phyloP scores from a whole-genome alignment of 2,888 invertebrate species.

The Latrodectus elegans region DNA sequence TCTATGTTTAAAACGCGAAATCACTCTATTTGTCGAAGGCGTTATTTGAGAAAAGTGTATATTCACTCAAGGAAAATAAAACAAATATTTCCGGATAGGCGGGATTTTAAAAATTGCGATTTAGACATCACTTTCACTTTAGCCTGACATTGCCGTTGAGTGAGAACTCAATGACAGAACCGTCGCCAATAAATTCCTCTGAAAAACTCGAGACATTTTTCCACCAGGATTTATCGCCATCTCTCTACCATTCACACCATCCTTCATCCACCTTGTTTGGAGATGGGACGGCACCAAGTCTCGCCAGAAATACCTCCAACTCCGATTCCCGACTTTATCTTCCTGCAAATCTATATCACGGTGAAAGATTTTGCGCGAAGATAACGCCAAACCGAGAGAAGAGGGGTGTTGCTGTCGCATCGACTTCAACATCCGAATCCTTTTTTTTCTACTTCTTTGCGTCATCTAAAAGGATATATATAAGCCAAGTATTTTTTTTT shows the following conservation, averaged over 20 bases:
- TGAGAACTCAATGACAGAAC: conserved; percentile 1
- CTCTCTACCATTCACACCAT: neutral
- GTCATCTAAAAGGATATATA: too few relatives aligned
- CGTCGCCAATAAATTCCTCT: neutral
- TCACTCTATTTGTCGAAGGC: too few relatives aligned
- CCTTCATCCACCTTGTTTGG: neutral
- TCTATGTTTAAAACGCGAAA: too few relatives aligned
- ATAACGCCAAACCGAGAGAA: neutral
- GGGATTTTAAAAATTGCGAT: too few relatives aligned
- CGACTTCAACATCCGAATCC: conserved; percentile 10
- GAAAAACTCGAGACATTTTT: neutral
- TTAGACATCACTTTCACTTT: too few relatives aligned
- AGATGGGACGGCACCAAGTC: neutral
- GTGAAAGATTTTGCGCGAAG: neutral
- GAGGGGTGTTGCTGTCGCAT: neutral
- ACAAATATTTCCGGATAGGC: too few relatives aligned
- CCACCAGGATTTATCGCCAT: neutral
- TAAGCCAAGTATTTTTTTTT: too few relatives aligned
- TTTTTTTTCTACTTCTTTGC: too few relatives aligned
- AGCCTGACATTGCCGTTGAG: neutral
- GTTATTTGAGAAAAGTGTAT: too few relatives aligned
- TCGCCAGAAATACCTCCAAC: conserved; percentile 7
- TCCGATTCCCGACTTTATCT: neutral
- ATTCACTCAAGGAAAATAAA: too few relatives aligned
- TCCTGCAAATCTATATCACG: conserved; percentile 14